phyloP scores from a whole-genome alignment of 1,140 invertebrate genomes.

The Scylla paramamosain region DNA sequence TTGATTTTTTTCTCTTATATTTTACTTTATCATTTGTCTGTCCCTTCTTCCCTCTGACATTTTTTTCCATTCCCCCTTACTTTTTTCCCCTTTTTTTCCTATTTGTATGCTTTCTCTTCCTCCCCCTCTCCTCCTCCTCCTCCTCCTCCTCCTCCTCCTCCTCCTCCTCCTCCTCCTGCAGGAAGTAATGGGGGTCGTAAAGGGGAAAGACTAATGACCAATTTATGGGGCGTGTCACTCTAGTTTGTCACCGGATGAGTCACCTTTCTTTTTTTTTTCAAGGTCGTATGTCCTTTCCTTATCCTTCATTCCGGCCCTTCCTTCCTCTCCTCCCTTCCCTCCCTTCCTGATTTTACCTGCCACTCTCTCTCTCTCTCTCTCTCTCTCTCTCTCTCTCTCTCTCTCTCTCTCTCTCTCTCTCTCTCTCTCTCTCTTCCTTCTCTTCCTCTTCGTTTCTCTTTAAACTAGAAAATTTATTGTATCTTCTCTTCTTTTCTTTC shows the following conservation, averaged over 20 bases:
- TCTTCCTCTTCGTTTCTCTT: not conserved
- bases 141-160: not conserved
- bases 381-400: not conserved
- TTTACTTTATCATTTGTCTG: not conserved
- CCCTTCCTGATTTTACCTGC: not conserved
- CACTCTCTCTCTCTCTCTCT: not conserved
- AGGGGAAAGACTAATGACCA: not conserved
- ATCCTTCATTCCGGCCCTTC: not conserved
- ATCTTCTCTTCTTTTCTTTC: not conserved
- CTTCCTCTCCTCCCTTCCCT: not conserved
- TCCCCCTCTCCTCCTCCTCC: not conserved
- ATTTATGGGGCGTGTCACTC: not conserved
- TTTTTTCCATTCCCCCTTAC: not conserved
- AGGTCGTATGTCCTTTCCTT: not conserved
- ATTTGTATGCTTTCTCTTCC: not conserved
- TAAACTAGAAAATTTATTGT: not conserved
- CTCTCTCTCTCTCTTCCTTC: not conserved
- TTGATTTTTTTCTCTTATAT: no score
- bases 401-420: not conserved
- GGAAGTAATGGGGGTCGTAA: conserved; percentile 11
- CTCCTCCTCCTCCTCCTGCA: not conserved
- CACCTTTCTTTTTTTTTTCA: not conserved
- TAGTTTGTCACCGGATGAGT: not conserved
- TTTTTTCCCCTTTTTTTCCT: not conserved
- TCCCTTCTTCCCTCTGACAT: not conserved